phyloP scores from a whole-genome alignment of 1,140 invertebrate genomes.

The Anthonomus grandis region DNA sequence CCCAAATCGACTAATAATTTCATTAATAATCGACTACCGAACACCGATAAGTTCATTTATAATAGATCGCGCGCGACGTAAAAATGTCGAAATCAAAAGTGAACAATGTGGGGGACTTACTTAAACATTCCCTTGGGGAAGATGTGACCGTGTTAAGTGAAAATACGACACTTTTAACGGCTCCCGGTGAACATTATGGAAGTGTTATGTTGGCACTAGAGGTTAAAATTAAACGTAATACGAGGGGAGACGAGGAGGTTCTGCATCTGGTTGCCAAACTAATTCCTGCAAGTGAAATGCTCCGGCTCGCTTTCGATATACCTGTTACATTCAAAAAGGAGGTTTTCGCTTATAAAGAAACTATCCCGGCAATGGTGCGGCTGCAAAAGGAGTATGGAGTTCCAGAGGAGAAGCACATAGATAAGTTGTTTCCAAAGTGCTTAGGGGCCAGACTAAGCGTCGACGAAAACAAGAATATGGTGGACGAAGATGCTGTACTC shows the following conservation, averaged over 20 bases:
- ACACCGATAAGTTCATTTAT: not conserved
- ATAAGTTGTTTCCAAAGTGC: conserved; percentile 52
- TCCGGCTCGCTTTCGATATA: conserved; percentile 56
- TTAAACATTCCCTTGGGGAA: conserved; percentile 32
- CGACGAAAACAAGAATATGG: conserved; percentile 41
- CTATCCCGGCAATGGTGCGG: conserved; percentile 52
- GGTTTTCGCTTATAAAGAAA: conserved; percentile 53
- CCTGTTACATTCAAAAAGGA: conserved; percentile 59
- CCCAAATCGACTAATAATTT: conserved; percentile 2
- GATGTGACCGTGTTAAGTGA: conserved; percentile 38
- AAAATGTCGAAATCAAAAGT: conserved; percentile 39
- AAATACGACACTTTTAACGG: conserved; percentile 37
- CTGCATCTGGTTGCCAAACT: conserved; percentile 57
- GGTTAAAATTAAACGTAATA: conserved; percentile 33
- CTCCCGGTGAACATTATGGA: conserved; percentile 45
- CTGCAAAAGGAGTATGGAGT: conserved; percentile 53
- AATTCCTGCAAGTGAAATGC: conserved; percentile 55
- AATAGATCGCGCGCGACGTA: no score
- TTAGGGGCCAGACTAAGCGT: conserved; percentile 55
- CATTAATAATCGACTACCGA: not conserved
- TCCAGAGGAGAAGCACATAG: conserved; percentile 44
- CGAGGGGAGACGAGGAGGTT: conserved; percentile 37
- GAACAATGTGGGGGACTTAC: conserved; percentile 33
- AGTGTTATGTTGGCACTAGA: conserved; percentile 43
- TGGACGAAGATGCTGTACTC: conserved; percentile 57